A percentile compares a stretch with the other conserved stretches of the same genome.
Conservation (phyloP, 2,888 invertebrate genomes). For the Stramonita haemastoma region DNA sequence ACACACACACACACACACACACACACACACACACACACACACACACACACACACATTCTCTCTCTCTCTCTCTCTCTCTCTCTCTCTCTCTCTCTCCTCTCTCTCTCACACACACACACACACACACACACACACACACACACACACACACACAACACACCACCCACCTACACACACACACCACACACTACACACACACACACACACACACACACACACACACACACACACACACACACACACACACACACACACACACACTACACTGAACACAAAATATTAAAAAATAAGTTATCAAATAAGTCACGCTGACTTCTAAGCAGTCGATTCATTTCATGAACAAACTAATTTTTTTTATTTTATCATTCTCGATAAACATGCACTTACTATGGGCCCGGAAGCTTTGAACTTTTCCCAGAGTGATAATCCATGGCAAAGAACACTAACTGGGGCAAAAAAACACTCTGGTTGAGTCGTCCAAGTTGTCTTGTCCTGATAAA, state of each 20-base stretch:
- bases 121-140: constrained; percentile 1
- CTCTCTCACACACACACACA: background rate
- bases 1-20: too few species aligned
- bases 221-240: background rate
- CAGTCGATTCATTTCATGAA: too few species aligned
- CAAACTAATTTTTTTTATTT: too few species aligned
- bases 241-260: background rate
- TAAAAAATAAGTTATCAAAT: too few species aligned
- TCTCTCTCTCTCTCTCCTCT: too few species aligned
- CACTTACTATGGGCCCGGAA: background rate
- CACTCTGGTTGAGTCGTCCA: background rate
- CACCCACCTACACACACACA: background rate
- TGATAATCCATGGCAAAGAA: background rate
- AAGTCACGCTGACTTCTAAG: too few species aligned
- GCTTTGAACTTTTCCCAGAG: constrained; percentile 12
- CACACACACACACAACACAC: background rate
- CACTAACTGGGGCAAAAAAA: background rate
- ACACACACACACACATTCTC: too few species aligned
- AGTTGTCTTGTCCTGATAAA: constrained; percentile 5
- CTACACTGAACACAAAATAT: too few species aligned
- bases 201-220: background rate
- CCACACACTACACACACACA: background rate
- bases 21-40: too few species aligned
- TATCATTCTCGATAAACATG: background rate
- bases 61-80: too few species aligned